Conservation (phyloP, 2,888 invertebrate genomes). For the Eilema depressum region DNA sequence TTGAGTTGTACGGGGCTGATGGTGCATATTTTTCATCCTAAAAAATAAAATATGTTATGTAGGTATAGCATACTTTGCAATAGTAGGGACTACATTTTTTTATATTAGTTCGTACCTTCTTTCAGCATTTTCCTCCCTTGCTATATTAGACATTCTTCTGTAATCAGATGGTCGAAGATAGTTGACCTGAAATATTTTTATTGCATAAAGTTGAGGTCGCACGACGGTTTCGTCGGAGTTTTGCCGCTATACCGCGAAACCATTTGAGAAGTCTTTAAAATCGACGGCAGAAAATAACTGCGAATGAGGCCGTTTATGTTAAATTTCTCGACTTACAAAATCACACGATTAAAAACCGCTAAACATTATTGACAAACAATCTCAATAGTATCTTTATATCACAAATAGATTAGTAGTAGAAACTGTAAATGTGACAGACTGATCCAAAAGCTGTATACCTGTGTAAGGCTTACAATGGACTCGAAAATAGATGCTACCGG, state of each 20-base stretch:
- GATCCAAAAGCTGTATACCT: too few species aligned
- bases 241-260: neutral
- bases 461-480: too few species aligned
- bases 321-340: too few species aligned
- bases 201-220: neutral
- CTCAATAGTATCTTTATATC: too few species aligned
- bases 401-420: too few species aligned
- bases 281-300: too few species aligned
- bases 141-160: constrained; percentile 86
- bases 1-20: neutral
- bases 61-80: neutral
- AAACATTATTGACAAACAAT: too few species aligned
- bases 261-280: neutral
- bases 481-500: too few species aligned
- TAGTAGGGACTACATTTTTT: neutral
- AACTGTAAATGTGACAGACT: too few species aligned
- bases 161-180: constrained; percentile 87
- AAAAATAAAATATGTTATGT: constrained; percentile 14
- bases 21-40: constrained; percentile 75
- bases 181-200: constrained; percentile 64
- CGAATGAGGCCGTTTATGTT: too few species aligned
- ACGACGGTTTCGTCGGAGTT: neutral
- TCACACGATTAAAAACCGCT: neutral
- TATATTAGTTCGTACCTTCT: constrained; percentile 62
- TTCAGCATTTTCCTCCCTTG: constrained; percentile 80